Conservation (phyloP, 2,797 vertebrate species). For the Echiichthys vipera region DNA sequence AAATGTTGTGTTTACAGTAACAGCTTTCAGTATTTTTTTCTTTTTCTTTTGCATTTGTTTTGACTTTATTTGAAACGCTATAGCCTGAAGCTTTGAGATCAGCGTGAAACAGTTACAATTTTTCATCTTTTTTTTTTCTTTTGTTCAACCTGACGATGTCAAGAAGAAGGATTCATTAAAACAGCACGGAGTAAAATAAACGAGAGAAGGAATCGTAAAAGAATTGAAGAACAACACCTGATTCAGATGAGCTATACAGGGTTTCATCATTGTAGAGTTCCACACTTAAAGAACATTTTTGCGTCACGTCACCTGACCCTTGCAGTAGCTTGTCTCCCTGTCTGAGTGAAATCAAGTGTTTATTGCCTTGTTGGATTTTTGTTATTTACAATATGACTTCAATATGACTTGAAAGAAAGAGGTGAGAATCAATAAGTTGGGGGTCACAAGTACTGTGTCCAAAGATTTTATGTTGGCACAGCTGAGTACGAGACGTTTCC, state of each 20-base stretch:
- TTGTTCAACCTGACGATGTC: conserved; percentile 77
- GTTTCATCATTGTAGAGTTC: conserved; percentile 63
- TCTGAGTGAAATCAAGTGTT: conserved; percentile 77
- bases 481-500: conserved; percentile 51
- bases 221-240: conserved; percentile 77
- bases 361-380: conserved; percentile 82
- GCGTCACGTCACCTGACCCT: conserved; percentile 63
- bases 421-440: conserved; percentile 38
- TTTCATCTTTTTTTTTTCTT: conserved; percentile 34
- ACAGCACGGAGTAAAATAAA: conserved; percentile 81
- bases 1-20: conserved; percentile 87
- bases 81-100: conserved; percentile 80
- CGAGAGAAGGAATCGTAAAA: conserved; percentile 66
- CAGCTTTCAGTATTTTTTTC: conserved; percentile 76
- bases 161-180: conserved; percentile 80
- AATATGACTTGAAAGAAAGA: conserved; percentile 62
- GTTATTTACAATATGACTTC: conserved; percentile 78
- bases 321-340: conserved; percentile 74
- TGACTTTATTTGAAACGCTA: conserved; percentile 80
- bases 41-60: conserved; percentile 78
- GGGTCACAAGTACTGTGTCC: conserved; percentile 55
- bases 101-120: conserved; percentile 77
- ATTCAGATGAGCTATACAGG: conserved; percentile 80
- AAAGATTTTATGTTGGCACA: conserved; percentile 58
- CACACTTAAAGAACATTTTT: conserved; percentile 65